phyloP scores from a whole-genome alignment of 2,888 invertebrate species.

The Oxytorus armatus region DNA sequence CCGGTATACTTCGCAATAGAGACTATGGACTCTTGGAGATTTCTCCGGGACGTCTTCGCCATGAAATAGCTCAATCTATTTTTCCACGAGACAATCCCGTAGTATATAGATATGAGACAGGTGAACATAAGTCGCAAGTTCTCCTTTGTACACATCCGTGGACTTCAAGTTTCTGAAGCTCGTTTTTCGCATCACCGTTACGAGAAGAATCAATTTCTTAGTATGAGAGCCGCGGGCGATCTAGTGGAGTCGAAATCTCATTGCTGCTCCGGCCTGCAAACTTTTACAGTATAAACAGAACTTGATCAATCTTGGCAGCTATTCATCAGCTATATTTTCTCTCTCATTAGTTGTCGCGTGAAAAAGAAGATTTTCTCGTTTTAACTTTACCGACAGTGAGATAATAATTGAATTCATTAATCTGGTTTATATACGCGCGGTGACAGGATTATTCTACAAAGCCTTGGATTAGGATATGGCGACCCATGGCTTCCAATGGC shows the following conservation, averaged over 20 bases:
- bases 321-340: neutral
- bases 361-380: neutral
- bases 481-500: neutral
- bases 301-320: neutral
- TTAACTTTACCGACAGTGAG: neutral
- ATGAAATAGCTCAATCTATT: conserved; percentile 21
- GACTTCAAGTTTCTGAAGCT: conserved; percentile 49
- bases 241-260: conserved; percentile 40
- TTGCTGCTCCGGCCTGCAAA: neutral
- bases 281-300: neutral
- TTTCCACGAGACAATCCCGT: conserved; percentile 1
- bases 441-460: too few relatives aligned
- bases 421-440: neutral
- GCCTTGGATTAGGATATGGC: neutral
- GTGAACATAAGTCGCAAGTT: neutral
- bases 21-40: too few relatives aligned
- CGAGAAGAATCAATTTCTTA: conserved; percentile 56
- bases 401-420: neutral
- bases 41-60: conserved; percentile 1
- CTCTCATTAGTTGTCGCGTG: neutral
- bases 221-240: conserved; percentile 30
- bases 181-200: conserved; percentile 59
- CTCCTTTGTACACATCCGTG: conserved; percentile 4
- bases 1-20: too few relatives aligned
- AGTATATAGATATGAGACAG: neutral